Evolutionary conservation across 2,113 vertebrate species (phyloP).

Genomic region (Ailurus styani): DNA sequence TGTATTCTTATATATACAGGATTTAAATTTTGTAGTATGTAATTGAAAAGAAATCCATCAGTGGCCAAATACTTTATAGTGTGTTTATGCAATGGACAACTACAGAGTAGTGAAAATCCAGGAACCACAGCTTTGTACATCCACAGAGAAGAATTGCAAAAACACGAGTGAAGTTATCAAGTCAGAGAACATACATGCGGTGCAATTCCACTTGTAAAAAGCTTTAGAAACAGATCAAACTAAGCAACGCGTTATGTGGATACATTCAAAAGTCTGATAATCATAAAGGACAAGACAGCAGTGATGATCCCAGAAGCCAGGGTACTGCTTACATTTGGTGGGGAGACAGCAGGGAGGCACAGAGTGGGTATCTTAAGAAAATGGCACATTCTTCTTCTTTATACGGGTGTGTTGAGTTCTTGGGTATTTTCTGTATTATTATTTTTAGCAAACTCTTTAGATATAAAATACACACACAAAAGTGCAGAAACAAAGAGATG

Average conservation of each 20-base stretch:
- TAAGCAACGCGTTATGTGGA: not conserved
- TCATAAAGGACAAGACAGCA: not conserved
- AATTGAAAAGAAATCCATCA: not conserved
- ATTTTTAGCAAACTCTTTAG: not conserved
- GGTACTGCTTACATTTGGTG: not conserved
- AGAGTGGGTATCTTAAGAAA: not conserved
- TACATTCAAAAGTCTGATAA: not conserved
- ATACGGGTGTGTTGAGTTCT: not conserved
- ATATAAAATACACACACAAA: not conserved
- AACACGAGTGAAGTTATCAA: not conserved
- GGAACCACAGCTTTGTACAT: not conserved
- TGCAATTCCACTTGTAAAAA: not conserved
- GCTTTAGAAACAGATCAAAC: not conserved
- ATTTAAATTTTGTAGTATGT: not conserved
- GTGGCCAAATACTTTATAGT: not conserved
- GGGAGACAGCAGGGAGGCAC: too few relatives aligned
- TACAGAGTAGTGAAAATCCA: not conserved
- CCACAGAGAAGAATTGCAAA: not conserved
- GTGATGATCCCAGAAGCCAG: not conserved
- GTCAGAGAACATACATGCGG: not conserved
- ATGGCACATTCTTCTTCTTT: not conserved
- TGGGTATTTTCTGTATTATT: not conserved
- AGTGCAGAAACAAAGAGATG: not conserved
- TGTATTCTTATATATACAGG: too few relatives aligned
- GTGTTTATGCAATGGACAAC: not conserved